Evolutionary conservation across 2,888 invertebrate species (phyloP).

Genomic region (Pyrocoelia pectoralis): DNA sequence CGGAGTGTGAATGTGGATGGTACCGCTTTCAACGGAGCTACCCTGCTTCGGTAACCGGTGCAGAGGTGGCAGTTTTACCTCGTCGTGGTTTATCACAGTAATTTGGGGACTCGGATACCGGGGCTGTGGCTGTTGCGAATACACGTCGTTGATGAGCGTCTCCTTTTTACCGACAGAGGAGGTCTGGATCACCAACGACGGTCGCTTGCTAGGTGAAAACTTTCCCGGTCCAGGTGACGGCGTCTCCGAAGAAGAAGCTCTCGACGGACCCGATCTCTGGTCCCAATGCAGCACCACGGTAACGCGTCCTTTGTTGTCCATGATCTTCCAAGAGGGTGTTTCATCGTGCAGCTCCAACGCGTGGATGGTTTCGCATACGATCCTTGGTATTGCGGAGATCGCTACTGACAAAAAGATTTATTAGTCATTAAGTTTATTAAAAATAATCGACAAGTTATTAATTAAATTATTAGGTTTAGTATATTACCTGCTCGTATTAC

Average conservation of each 20-base stretch:
- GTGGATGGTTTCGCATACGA: slow-evolving; percentile 97
- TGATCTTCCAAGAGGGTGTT: slow-evolving; percentile 97
- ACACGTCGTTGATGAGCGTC: slow-evolving; percentile 66
- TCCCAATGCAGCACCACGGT: slow-evolving; percentile 97
- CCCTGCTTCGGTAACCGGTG: slow-evolving; percentile 65
- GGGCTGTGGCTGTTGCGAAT: slow-evolving; percentile 53
- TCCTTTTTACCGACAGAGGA: slow-evolving; percentile 66
- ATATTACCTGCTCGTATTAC: slow-evolving; percentile 89
- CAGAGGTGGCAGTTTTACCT: slow-evolving; percentile 64
- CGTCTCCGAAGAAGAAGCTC: slow-evolving; percentile 64
- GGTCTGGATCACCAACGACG: slow-evolving; percentile 78
- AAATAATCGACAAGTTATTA: background rate
- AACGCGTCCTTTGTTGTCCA: slow-evolving; percentile 97
- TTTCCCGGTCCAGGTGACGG: slow-evolving; percentile 64
- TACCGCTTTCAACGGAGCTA: slow-evolving; percentile 74
- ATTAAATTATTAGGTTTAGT: background rate
- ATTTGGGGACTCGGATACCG: slow-evolving; percentile 78
- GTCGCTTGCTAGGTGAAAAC: slow-evolving; percentile 69
- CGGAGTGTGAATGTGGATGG: slow-evolving; percentile 83
- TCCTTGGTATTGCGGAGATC: slow-evolving; percentile 94
- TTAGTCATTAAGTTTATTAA: slow-evolving; percentile 14
- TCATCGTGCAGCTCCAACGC: slow-evolving; percentile 95
- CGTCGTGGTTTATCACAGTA: slow-evolving; percentile 94
- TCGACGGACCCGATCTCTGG: slow-evolving; percentile 75
- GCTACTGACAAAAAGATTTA: slow-evolving; percentile 66